Percentiles rank a stretch among this genome's conserved stretches.
Evolutionary conservation across 2,797 vertebrate species (phyloP).

Genomic region (Amblyraja radiata): DNA sequence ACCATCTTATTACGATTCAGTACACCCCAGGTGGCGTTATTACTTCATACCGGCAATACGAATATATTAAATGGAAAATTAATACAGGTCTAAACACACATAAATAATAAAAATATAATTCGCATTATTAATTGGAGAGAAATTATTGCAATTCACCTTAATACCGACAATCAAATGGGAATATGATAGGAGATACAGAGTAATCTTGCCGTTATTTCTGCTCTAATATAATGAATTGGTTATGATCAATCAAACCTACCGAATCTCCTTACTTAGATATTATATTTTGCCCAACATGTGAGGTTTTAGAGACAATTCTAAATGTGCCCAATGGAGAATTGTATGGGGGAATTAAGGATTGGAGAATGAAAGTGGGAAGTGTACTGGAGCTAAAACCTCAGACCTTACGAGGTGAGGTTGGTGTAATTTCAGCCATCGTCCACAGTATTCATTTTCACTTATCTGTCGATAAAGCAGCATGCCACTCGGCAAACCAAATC

Average conservation of each 20-base stretch:
- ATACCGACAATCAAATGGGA: neutral
- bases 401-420: neutral
- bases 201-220: neutral
- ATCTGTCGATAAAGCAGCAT: slow-evolving; percentile 4
- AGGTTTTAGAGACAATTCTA: neutral
- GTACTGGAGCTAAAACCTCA: neutral
- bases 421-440: neutral
- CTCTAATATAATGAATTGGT: neutral
- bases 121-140: neutral
- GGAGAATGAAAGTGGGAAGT: no score
- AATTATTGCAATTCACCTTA: neutral
- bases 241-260: neutral
- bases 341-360: neutral
- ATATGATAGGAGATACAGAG: neutral
- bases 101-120: neutral
- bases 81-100: no score
- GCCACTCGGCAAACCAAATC: neutral
- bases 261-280: neutral
- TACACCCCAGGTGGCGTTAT: neutral
- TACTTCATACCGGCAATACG: neutral
- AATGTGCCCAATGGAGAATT: neutral
- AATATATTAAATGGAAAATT: neutral
- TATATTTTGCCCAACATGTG: neutral
- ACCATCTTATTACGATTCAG: neutral
- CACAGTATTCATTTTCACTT: neutral